phyloP scores from a whole-genome alignment of 2,888 invertebrate species.

The Pterostichus niger region DNA sequence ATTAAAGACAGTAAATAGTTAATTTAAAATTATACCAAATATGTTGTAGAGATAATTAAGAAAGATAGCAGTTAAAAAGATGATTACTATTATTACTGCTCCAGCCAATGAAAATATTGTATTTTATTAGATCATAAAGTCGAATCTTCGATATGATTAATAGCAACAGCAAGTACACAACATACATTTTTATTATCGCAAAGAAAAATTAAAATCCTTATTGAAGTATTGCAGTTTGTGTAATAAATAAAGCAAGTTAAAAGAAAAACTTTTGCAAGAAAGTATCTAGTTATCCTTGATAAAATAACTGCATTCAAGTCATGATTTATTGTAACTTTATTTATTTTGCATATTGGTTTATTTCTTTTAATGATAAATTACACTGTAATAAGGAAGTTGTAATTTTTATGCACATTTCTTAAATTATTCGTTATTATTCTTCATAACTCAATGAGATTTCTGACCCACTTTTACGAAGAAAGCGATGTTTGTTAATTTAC shows the following conservation, averaged over 20 bases:
- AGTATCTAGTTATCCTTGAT: slow-evolving; percentile 50
- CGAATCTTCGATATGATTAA: slow-evolving; percentile 53
- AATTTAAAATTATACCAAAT: slow-evolving; percentile 61
- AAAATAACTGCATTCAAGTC: slow-evolving; percentile 37
- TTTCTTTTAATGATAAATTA: slow-evolving; percentile 54
- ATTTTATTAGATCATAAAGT: slow-evolving; percentile 43
- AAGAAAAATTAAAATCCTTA: slow-evolving; percentile 47
- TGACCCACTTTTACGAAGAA: slow-evolving; percentile 57
- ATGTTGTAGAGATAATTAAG: slow-evolving; percentile 54
- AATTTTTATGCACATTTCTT: slow-evolving; percentile 41
- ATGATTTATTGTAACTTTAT: slow-evolving; percentile 3
- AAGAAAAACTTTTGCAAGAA: slow-evolving; percentile 41
- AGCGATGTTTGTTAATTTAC: slow-evolving; percentile 59
- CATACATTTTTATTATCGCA: slow-evolving; percentile 48
- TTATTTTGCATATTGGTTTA: slow-evolving; percentile 46
- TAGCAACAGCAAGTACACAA: slow-evolving; percentile 23
- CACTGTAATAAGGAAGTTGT: slow-evolving; percentile 53
- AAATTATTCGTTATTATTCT: slow-evolving; percentile 49
- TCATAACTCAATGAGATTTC: slow-evolving; percentile 25
- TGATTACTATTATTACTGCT: slow-evolving; percentile 58
- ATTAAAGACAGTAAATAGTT: slow-evolving; percentile 55
- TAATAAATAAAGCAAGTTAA: slow-evolving; percentile 17
- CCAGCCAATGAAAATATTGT: slow-evolving; percentile 51
- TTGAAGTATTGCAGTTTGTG: slow-evolving; percentile 10
- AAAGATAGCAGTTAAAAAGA: slow-evolving; percentile 59